Base-by-base conservation (phyloP, 30 jellyfish, hydroid and myxozoan genomes). In the Turritopsis rubra region DNA sequence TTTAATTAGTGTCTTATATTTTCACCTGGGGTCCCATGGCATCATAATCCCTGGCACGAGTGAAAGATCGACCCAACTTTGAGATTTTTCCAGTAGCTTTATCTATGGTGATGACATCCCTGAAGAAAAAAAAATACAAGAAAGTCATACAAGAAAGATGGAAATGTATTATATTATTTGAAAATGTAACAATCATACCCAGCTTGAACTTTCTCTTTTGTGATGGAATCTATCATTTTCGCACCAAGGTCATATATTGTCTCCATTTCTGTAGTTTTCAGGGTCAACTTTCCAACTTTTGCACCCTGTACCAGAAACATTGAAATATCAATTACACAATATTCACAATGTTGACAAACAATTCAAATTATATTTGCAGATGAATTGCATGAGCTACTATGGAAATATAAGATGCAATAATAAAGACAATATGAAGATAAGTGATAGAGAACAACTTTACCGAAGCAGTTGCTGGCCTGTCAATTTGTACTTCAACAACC, bases 11-110 rank as follows among this genome's bases (percentile, higher is more conserved):
- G 23, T n/a, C 21, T n/a, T 21, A 74, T 73, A 72, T 7, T 24
- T 77, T 27, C 28, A 94, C 97, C 96, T 95, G 97, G n/a, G 97
- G 99, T 18, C 96, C 97, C 99, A 95, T 88, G 22, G 99, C 99
- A 75, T 95, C 99, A 79, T 95, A 95, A 74, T 95, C 99, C 18
- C 96, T 28, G 24, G 97, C 97, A 31, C 97, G 71, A 23, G 97
- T 89, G 81, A 89, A 95, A 8, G 99, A 95, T 72, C 97, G 52
- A 52, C 99, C 99, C 29, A 95, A 97, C 83, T 85, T 89, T 18
- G 97, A 86, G 18, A 95, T 91, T 75, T 95, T 95, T 72, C 99
- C 99, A 65, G 99, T 89, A 21, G 97, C 97, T 87, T 95, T 95
- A 81, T 89, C 97, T 23, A 95, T 95, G 25, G 97, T 89, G 29